These are phyloP conservation scores for Agrilus mali DNA, from an alignment of 2,888 invertebrate genomes.

Conservation along the genomic window DNA sequence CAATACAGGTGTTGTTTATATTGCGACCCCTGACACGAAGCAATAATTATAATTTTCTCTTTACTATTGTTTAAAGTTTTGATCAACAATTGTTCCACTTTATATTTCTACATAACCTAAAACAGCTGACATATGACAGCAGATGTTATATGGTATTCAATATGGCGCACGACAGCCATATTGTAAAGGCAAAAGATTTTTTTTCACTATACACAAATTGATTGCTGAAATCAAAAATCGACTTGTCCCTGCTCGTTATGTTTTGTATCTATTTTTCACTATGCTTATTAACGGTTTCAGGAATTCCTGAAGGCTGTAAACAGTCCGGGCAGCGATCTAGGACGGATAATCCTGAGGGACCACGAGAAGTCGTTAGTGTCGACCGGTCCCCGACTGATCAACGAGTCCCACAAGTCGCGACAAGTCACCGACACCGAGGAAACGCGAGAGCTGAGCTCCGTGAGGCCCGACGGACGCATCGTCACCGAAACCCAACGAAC, in stretches of 20 bases:
- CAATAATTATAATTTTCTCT: no score
- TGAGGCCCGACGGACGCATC: conserved; percentile 71
- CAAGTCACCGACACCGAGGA: conserved; percentile 82
- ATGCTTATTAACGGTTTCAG: conserved; percentile 38
- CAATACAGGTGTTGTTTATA: no score
- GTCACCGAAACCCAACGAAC: conserved; percentile 75
- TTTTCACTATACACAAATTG: no score
- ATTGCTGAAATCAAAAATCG: no score
- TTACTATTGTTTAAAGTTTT: no score
- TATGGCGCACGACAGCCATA: no score
- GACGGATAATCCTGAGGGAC: conserved; percentile 49
- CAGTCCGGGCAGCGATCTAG: conserved; percentile 52
- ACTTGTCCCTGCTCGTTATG: no score
- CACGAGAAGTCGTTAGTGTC: conserved; percentile 49
- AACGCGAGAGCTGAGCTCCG: conserved; percentile 60
- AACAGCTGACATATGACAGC: no score
- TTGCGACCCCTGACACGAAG: neutral
- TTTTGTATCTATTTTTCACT: neutral
- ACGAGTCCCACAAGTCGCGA: conserved; percentile 61
- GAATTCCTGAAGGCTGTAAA: conserved; percentile 62
- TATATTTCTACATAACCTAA: no score
- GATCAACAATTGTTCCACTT: no score
- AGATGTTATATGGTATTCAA: no score
- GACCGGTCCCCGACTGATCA: conserved; percentile 57
- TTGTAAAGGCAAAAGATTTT: no score